These are phyloP conservation scores for Dolomedes plantarius DNA, from an alignment of 2,888 invertebrate genomes.

Conservation along the genomic window DNA sequence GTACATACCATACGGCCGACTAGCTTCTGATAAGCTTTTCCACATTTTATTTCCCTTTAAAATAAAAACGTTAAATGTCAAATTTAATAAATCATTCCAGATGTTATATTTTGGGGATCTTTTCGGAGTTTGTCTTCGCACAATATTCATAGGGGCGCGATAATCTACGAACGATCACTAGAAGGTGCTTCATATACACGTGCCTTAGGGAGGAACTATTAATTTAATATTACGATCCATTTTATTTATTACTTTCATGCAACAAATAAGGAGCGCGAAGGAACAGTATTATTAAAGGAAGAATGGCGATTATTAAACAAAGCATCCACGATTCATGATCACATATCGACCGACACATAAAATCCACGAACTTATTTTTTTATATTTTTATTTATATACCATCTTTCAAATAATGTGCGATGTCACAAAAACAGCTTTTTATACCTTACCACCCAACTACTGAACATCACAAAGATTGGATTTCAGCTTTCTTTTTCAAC, in stretches of 20 bases:
- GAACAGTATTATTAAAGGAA: slow-evolving; percentile 50
- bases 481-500: background rate
- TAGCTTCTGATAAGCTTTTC: no score
- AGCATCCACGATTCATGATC: no score
- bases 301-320: no score
- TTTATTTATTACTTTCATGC: no score
- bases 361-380: background rate
- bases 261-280: no score
- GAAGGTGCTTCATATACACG: slow-evolving; percentile 23
- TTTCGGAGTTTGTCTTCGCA: background rate
- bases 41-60: no score
- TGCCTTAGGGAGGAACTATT: slow-evolving; percentile 39
- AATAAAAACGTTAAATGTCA: background rate
- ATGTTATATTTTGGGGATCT: background rate
- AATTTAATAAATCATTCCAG: background rate
- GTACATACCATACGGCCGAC: no score
- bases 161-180: slow-evolving; percentile 19
- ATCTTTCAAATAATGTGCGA: no score
- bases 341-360: background rate
- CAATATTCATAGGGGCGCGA: background rate
- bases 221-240: background rate
- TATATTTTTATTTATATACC: background rate
- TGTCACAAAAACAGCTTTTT: background rate
- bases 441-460: slow-evolving; percentile 39
- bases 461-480: slow-evolving; percentile 35